Percentiles rank a stretch among this genome's conserved stretches.
Evolutionary conservation across 2,888 invertebrate genomes (phyloP).

Genomic region (Acronicta aceris): DNA sequence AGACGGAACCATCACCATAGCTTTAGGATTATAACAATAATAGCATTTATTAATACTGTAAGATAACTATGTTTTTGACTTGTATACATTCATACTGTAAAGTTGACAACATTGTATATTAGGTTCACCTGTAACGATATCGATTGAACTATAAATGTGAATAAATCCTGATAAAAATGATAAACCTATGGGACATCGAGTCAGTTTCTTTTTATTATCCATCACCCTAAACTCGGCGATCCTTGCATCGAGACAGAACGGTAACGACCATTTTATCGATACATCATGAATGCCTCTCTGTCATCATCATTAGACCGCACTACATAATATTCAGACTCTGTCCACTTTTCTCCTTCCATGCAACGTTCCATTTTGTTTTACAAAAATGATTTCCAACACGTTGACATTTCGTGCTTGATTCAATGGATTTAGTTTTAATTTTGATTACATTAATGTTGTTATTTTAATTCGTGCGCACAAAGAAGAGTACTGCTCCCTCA

Average conservation of each 20-base stretch:
- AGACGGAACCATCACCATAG: conserved; percentile 85
- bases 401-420: conserved; percentile 78
- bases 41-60: conserved; percentile 85
- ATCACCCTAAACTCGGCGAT: conserved; percentile 83
- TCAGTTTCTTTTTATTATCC: conserved; percentile 79
- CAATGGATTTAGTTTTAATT: conserved; percentile 73
- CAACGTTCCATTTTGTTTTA: conserved; percentile 71
- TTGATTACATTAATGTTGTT: conserved; percentile 67
- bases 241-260: conserved; percentile 86
- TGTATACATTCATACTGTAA: conserved; percentile 88
- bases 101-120: conserved; percentile 83
- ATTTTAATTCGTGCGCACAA: conserved; percentile 69
- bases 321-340: conserved; percentile 75
- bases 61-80: conserved; percentile 88
- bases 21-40: conserved; percentile 87
- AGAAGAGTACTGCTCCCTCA: conserved; percentile 74
- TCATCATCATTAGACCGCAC: conserved; percentile 88
- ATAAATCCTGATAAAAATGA: conserved; percentile 84
- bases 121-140: conserved; percentile 85
- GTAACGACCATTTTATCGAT: conserved; percentile 88
- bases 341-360: conserved; percentile 84
- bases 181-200: conserved; percentile 78
- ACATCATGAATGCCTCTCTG: conserved; percentile 88
- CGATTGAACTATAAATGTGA: conserved; percentile 86
- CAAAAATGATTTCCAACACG: conserved; percentile 70